Percentiles rank a stretch among this genome's conserved stretches.
Evolutionary conservation across 2,888 invertebrate species (phyloP).

Genomic region (Lamellibrachia columna): DNA sequence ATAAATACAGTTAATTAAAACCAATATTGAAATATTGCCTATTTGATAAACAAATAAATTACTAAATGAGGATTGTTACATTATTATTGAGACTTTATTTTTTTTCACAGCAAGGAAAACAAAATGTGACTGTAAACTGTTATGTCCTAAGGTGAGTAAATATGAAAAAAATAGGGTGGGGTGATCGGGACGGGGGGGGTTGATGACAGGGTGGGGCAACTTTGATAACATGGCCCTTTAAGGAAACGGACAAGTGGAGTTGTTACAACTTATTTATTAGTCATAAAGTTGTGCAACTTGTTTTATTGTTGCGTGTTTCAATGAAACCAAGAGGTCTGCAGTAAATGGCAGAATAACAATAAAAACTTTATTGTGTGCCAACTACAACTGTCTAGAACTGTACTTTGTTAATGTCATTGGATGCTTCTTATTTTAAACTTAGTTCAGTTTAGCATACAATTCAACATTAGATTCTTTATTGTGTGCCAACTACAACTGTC

Average conservation of each 20-base stretch:
- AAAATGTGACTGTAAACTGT: background rate
- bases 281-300: background rate
- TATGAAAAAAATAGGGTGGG: background rate
- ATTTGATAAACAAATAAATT: background rate
- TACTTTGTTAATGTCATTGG: background rate
- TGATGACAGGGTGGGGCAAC: background rate
- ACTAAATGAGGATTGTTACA: background rate
- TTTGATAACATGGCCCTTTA: background rate
- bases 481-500: too few relatives aligned
- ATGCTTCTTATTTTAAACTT: background rate
- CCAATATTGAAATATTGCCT: background rate
- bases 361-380: too few relatives aligned
- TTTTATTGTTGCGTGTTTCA: background rate
- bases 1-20: too few relatives aligned
- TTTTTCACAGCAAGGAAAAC: background rate
- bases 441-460: background rate
- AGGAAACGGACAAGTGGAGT: background rate
- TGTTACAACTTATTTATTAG: background rate
- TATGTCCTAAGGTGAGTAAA: background rate
- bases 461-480: background rate
- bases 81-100: background rate
- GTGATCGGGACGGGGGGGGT: background rate
- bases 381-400: too few relatives aligned
- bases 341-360: background rate
- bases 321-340: background rate